phyloP scores from a whole-genome alignment of 2,888 invertebrate genomes.

The Melitaea athalia region DNA sequence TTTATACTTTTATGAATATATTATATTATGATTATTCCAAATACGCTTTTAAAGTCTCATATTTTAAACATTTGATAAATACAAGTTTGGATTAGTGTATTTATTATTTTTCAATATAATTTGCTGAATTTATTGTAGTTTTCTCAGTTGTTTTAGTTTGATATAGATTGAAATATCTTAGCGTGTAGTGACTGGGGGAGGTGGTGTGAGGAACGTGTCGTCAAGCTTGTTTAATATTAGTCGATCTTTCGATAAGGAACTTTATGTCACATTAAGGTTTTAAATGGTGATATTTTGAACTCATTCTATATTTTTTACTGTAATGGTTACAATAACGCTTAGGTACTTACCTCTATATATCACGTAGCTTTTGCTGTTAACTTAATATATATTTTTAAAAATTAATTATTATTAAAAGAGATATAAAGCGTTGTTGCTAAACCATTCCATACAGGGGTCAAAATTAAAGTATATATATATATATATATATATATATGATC shows the following conservation, averaged over 20 bases:
- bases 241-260: constrained; percentile 26
- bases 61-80: no score
- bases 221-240: constrained; percentile 32
- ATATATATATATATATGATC: constrained; percentile 8
- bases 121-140: background rate
- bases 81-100: no score
- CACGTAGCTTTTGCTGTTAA: background rate
- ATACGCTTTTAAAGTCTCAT: no score
- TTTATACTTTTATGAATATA: constrained; percentile 6
- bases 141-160: constrained; percentile 33
- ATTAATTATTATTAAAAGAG: background rate
- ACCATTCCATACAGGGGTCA: constrained; percentile 24
- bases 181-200: constrained; percentile 68
- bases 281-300: constrained; percentile 25
- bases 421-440: constrained; percentile 21
- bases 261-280: constrained; percentile 30
- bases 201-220: constrained; percentile 65
- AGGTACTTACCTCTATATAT: background rate
- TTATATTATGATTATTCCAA: background rate
- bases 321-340: constrained; percentile 20
- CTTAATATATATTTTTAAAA: background rate
- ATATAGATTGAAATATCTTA: constrained; percentile 52
- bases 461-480: constrained; percentile 16
- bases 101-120: no score
- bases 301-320: constrained; percentile 14